Percentiles rank a stretch among this genome's conserved stretches.
These are phyloP conservation scores for Malurus elegans DNA, from an alignment of 2,113 vertebrate species.

Conservation along the genomic window DNA sequence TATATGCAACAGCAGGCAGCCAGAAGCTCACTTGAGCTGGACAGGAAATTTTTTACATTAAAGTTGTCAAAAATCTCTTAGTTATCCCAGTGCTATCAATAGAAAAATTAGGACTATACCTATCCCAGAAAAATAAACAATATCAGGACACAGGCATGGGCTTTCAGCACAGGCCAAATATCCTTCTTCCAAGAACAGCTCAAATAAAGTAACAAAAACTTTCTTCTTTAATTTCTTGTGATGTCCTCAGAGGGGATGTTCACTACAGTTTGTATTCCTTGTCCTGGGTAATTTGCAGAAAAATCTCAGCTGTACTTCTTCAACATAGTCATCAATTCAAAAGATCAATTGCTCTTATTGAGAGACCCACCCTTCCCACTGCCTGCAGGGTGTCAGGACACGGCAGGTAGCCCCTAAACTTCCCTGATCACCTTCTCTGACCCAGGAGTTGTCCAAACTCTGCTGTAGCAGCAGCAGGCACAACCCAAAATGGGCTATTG, in stretches of 20 bases:
- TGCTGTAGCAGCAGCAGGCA: not conserved
- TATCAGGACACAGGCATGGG: not conserved
- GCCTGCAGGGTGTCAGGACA: not conserved
- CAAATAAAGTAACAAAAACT: not conserved
- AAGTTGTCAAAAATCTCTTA: not conserved
- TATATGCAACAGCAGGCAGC: not conserved
- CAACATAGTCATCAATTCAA: not conserved
- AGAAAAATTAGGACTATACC: not conserved
- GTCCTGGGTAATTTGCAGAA: not conserved
- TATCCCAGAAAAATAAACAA: not conserved
- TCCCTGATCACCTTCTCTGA: not conserved
- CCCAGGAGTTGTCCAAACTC: fast-evolving
- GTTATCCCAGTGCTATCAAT: not conserved
- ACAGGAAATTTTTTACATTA: not conserved
- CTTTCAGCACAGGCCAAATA: not conserved
- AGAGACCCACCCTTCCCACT: not conserved
- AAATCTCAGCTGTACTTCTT: not conserved
- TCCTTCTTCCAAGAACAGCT: not conserved
- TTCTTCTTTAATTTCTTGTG: not conserved
- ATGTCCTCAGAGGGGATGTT: not conserved
- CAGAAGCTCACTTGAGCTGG: not conserved
- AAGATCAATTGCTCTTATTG: not conserved
- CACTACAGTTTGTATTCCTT: not conserved
- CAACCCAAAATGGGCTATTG: fast-evolving
- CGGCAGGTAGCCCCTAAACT: not conserved